A percentile compares a stretch with the other conserved stretches of the same genome.
Conservation (phyloP, 2,888 invertebrate genomes). For the Lottia gigantea region DNA sequence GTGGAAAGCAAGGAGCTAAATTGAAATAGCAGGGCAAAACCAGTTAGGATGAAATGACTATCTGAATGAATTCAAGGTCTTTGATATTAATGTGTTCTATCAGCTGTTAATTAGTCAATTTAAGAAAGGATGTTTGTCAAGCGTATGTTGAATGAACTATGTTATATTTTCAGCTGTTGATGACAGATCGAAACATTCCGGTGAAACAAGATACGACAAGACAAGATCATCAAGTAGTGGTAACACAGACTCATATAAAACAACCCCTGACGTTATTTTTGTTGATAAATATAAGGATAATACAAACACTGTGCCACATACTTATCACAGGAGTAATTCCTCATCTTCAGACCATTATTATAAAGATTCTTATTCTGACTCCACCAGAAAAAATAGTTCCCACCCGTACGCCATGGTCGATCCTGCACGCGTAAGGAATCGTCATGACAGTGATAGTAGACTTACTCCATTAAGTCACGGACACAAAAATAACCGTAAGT, state of each 20-base stretch:
- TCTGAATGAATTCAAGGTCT: too few relatives aligned
- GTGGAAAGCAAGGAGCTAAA: too few relatives aligned
- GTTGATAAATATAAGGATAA: constrained; percentile 12
- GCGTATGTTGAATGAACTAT: neutral
- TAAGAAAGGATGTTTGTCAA: too few relatives aligned
- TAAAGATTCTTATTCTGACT: constrained; percentile 18
- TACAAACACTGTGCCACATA: constrained; percentile 17
- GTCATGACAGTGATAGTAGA: constrained; percentile 47
- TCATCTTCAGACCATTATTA: constrained; percentile 9
- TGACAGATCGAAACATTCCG: constrained; percentile 35
- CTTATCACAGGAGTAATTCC: constrained; percentile 16
- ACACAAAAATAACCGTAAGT: constrained; percentile 29
- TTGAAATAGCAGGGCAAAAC: too few relatives aligned
- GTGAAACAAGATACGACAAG: constrained; percentile 24
- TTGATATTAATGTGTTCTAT: too few relatives aligned
- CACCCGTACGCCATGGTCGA: constrained; percentile 31
- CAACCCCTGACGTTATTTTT: constrained; percentile 8
- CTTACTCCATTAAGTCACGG: constrained; percentile 27
- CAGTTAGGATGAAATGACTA: too few relatives aligned
- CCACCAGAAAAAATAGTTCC: constrained; percentile 26
- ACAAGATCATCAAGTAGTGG: constrained; percentile 27
- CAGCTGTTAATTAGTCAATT: too few relatives aligned
- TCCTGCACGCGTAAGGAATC: constrained; percentile 36
- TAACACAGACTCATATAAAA: constrained; percentile 38
- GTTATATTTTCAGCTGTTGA: constrained; percentile 21